Conservation (phyloP, 2,113 vertebrate genomes). For the Acrocephalus arundinaceus region DNA sequence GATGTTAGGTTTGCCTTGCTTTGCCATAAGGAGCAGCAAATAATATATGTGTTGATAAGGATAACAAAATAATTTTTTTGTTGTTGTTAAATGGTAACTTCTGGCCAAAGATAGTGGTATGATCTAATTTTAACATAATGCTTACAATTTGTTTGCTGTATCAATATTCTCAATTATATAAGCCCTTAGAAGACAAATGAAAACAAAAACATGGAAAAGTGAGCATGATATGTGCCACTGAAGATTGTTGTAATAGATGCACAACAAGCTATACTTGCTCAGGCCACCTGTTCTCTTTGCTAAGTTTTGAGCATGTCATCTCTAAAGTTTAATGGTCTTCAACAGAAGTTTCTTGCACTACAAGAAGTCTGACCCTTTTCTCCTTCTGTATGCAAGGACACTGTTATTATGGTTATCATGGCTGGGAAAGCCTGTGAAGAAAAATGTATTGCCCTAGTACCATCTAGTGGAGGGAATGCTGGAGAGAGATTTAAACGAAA, state of each 20-base stretch:
- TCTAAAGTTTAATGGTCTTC: neutral
- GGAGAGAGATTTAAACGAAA: neutral
- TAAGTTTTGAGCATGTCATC: neutral
- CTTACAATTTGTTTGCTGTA: neutral
- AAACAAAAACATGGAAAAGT: neutral
- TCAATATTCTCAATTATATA: neutral
- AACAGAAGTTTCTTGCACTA: neutral
- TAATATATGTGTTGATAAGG: neutral
- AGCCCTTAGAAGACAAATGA: neutral
- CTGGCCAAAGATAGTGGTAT: neutral
- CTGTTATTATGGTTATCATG: neutral
- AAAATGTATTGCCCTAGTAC: constrained; percentile 3
- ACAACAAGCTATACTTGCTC: neutral
- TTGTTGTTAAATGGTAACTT: neutral
- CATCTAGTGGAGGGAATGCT: constrained; percentile 58
- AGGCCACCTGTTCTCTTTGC: neutral
- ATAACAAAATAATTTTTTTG: neutral
- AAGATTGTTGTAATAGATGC: neutral
- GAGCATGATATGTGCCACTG: neutral
- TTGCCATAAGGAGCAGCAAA: neutral
- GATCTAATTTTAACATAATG: neutral
- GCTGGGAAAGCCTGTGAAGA: neutral
- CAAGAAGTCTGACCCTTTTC: neutral
- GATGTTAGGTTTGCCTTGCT: neutral
- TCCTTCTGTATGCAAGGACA: neutral